Evolutionary conservation across 1,140 invertebrate genomes (phyloP), one percentile per base, ranked within the genome.

Genomic region (Anastatus disparis): DNA sequence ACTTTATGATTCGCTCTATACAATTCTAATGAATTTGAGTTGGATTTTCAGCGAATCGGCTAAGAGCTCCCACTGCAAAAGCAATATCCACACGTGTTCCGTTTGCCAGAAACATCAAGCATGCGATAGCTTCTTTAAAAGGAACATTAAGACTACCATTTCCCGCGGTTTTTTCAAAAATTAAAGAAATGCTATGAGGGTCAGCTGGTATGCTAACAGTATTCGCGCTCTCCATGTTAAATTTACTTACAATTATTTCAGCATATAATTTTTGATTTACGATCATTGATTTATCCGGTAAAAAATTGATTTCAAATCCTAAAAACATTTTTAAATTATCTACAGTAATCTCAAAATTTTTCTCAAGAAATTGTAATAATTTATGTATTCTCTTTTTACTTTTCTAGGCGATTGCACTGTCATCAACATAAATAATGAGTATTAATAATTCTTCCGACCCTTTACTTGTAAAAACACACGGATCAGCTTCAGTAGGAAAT

Each of bases 381-480:
- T 6, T 10, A 35, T 35, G 31, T 10, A 35, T 4, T 35, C 10
- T 35, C 4, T 35, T 35, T 35, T 35, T 35, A 10, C 31, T 6
- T 35, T 35, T 35, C n/a, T n/a, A n/a, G n/a, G n/a, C n/a, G n/a
- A n/a, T n/a, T n/a, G n/a, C n/a, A n/a, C n/a, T n/a, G n/a, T n/a
- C n/a, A n/a, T n/a, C n/a, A n/a, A n/a, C n/a, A n/a, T n/a, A n/a
- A n/a, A n/a, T n/a, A n/a, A n/a, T n/a, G n/a, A n/a, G n/a, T n/a
- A 67, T 55, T 20, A 66, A 27, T 6, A 2, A n/a, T 17, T 63
- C 50, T 1, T 58, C 75, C 63, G 78, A 74, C 77, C n/a, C 66
- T 61, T 52, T 53, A 44, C 44, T 53, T 20, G n/a, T 50, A 53
- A 75, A 75, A 8, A 75, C 50, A 71, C 71, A 70, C 2, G 56